phyloP scores from a whole-genome alignment of 2,113 vertebrate genomes.

The Psittacula cyanocephala region DNA sequence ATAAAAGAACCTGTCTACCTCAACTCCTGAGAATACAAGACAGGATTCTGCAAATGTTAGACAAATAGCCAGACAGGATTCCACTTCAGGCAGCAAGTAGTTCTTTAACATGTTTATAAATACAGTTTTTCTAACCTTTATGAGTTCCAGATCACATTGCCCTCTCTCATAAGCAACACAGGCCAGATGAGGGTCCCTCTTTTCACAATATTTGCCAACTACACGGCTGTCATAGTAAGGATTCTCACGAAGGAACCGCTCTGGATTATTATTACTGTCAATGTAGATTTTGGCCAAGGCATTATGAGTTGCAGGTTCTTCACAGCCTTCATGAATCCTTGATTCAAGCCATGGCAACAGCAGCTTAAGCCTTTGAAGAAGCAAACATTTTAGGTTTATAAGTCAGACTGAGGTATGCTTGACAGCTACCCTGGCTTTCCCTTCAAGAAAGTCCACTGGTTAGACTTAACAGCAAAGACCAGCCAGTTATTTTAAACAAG shows the following conservation, averaged over 20 bases:
- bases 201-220: conserved; percentile 90
- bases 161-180: conserved; percentile 90
- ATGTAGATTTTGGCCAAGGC: conserved; percentile 94
- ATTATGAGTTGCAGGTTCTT: conserved; percentile 91
- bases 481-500: background rate
- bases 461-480: background rate
- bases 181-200: conserved; percentile 90
- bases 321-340: conserved; percentile 87
- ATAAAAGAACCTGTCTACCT: background rate
- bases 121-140: conserved; percentile 79
- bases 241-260: conserved; percentile 90
- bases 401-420: background rate
- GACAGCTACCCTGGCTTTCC: background rate
- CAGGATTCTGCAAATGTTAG: background rate
- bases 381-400: background rate
- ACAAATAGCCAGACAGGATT: background rate
- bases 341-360: conserved; percentile 90
- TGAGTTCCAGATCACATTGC: conserved; percentile 89
- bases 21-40: background rate
- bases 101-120: background rate
- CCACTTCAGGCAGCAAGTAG: background rate
- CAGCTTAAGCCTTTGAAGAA: conserved; percentile 83
- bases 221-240: conserved; percentile 87
- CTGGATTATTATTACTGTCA: conserved; percentile 90
- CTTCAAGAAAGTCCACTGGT: background rate